Evolutionary conservation across 1,140 invertebrate species (phyloP), one percentile per base, ranked within the genome.

Genomic region (Lasaia peninsularis): DNA sequence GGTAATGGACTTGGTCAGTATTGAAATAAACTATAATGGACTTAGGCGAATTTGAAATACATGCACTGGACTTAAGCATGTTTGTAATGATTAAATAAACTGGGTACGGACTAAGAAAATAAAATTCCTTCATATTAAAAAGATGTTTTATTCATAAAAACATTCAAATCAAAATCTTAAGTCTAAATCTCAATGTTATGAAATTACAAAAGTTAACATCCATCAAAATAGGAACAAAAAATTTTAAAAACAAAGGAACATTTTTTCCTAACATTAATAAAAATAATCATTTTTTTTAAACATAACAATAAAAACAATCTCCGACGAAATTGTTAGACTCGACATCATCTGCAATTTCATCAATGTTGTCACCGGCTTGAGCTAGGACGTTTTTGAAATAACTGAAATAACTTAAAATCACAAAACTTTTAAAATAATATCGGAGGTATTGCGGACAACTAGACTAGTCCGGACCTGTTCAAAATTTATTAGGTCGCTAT

Each of bases 341-440:
- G 33, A 34, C 10, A 34, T 34, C 33, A 34, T 34, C 33, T 11
- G 33, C 7, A 34, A 34, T 34, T 34, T 34, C 33, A 11, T 34
- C 33, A 34, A 34, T 11, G 33, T 48, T 16, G 8, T 20, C 16
- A 16, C 44, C 44, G 44, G 44, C 6, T 48, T 7, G 16, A 48
- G 44, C 16, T 48, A 20, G 44, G 21, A 48, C 44, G 21, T 48
- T 48, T 48, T 48, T 48, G 10, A 48, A 48, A 48, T 48, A 48
- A 48, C 10, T 34, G 10, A 34, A 11, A 24, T 24, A n/a, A n/a
- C n/a, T n/a, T n/a, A n/a, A n/a, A n/a, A n/a, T n/a, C n/a, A n/a
- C n/a, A n/a, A 35, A 35, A 11, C 34, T 35, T 35, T 35, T n/a
- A n/a, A 35, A 35, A 35, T 35, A 35, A n/a, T 35, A 35, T 35